Evolutionary conservation across 2,113 vertebrate genomes (phyloP).

Genomic region (Sminthopsis crassicaudata): DNA sequence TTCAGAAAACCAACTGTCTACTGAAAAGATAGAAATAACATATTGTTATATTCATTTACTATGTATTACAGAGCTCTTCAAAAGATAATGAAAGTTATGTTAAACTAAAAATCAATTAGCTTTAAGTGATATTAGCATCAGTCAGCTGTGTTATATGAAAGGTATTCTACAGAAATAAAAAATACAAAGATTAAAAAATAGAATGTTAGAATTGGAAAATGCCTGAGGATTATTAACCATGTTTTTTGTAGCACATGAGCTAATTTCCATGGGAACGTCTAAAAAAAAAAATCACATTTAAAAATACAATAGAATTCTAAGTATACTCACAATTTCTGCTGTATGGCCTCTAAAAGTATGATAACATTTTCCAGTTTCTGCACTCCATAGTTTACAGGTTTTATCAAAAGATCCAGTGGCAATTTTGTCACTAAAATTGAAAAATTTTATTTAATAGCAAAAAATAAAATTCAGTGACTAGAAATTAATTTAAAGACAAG

Average conservation of each 20-base stretch:
- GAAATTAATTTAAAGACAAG: constrained; percentile 25
- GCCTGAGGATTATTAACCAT: neutral
- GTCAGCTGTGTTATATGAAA: neutral
- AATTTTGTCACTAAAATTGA: constrained; percentile 92
- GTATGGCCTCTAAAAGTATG: constrained; percentile 93
- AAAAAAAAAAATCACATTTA: neutral
- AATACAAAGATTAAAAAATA: neutral
- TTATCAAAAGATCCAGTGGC: constrained; percentile 98
- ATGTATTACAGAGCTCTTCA: neutral
- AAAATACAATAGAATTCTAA: neutral
- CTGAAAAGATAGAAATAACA: neutral
- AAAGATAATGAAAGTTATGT: neutral
- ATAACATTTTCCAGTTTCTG: constrained; percentile 93
- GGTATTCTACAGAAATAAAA: neutral
- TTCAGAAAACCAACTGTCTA: neutral
- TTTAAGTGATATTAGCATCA: neutral
- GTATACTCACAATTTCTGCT: constrained; percentile 93
- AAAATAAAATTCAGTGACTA: neutral
- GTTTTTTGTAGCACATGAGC: neutral
- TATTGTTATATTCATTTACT: neutral
- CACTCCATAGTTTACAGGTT: constrained; percentile 95
- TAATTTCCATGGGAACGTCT: neutral
- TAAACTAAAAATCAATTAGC: neutral
- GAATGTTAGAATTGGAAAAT: neutral
- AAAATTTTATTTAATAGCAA: constrained; percentile 33